Evolutionary conservation across 1,140 invertebrate genomes (phyloP).

Genomic region (Delia radicum): DNA sequence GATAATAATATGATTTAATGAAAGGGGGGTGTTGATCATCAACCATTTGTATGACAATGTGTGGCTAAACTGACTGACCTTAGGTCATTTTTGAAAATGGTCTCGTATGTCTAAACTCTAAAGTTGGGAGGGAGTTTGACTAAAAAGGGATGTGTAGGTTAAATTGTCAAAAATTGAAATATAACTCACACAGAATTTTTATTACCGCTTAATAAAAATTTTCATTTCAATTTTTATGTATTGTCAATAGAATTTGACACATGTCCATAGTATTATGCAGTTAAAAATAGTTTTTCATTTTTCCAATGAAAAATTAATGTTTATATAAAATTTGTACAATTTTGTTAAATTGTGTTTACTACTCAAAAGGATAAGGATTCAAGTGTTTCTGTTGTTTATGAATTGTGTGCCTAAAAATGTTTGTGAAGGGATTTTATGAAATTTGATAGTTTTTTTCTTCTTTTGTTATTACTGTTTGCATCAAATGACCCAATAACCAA

Average conservation of each 20-base stretch:
- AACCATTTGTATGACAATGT: not conserved
- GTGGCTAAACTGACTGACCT: not conserved
- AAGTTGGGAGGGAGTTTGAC: not conserved
- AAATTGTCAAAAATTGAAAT: conserved; percentile 2
- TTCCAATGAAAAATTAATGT: not conserved
- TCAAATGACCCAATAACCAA: not conserved
- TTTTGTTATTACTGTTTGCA: not conserved
- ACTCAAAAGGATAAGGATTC: not conserved
- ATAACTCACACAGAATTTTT: not conserved
- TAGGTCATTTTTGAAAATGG: not conserved
- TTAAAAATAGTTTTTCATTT: not conserved
- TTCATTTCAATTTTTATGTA: not conserved
- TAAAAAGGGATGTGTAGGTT: not conserved
- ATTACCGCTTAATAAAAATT: not conserved
- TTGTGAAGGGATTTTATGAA: not conserved
- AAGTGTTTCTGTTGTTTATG: not conserved
- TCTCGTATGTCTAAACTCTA: too few species aligned
- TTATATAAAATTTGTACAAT: not conserved
- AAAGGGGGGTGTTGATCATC: not conserved
- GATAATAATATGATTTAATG: conserved; percentile 5
- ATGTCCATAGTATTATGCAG: not conserved
- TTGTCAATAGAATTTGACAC: not conserved
- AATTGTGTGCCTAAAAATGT: not conserved
- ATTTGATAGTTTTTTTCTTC: not conserved
- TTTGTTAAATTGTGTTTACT: not conserved